These are phyloP conservation scores for Benitochromis conjunctus DNA, from an alignment of 2,113 vertebrate genomes.

Conservation along the genomic window DNA sequence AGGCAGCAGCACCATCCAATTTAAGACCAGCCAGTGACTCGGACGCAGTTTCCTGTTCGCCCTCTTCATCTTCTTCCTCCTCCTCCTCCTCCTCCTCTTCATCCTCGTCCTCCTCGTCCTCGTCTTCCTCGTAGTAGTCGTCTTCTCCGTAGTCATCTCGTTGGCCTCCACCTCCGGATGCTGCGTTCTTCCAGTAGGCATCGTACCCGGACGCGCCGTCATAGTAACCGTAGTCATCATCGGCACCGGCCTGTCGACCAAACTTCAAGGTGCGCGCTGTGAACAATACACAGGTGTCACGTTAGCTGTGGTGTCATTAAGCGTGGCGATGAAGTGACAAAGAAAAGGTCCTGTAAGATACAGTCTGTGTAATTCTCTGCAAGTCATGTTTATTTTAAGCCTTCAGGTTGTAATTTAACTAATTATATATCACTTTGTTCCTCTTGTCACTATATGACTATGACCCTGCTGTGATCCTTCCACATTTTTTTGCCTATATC, in stretches of 20 bases:
- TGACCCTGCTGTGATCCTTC: background rate
- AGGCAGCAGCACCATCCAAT: slow-evolving; percentile 79
- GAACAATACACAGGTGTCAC: background rate
- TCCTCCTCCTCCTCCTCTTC: slow-evolving; percentile 81
- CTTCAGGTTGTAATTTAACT: background rate
- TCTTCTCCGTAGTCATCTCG: slow-evolving; percentile 54
- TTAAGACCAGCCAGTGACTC: slow-evolving; percentile 80
- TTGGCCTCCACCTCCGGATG: slow-evolving; percentile 47
- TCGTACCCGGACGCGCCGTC: slow-evolving; percentile 88
- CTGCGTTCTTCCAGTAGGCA: slow-evolving; percentile 86
- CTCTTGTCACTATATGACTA: background rate
- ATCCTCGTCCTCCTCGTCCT: slow-evolving; percentile 80
- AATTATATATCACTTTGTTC: background rate
- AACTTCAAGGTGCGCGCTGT: slow-evolving; percentile 92
- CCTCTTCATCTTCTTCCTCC: slow-evolving; percentile 75
- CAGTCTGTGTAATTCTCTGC: background rate
- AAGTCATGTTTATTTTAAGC: background rate
- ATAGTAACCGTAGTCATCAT: slow-evolving; percentile 72
- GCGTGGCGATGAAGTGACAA: background rate
- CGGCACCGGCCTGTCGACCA: slow-evolving; percentile 85
- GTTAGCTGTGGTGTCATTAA: background rate
- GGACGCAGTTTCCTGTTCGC: slow-evolving; percentile 53
- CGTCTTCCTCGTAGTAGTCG: slow-evolving; percentile 74
- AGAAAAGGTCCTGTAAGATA: background rate
- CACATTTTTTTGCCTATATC: background rate